Conservation (phyloP, 1,140 invertebrate genomes). For the Hyposmocoma kahamanoa region DNA sequence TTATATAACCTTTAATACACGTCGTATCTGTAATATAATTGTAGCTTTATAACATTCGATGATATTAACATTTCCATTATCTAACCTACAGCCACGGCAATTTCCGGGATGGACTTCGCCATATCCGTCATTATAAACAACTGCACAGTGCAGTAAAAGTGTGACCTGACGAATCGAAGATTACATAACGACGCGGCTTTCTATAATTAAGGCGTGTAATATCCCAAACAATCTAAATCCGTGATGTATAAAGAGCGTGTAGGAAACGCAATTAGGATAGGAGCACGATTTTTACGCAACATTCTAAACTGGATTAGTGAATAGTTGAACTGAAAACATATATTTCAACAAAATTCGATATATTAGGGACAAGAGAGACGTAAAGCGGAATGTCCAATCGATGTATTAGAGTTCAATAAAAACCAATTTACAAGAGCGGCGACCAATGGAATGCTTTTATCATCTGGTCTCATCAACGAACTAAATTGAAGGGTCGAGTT, state of each 20-base stretch:
- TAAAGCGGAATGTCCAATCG: slow-evolving; percentile 10
- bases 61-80: background rate
- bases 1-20: too few relatives aligned
- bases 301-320: background rate
- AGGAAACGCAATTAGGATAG: background rate
- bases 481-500: slow-evolving; percentile 21
- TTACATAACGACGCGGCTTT: slow-evolving; percentile 35
- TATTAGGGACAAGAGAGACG: slow-evolving; percentile 4
- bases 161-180: slow-evolving; percentile 21
- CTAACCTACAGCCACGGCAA: too few relatives aligned
- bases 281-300: background rate
- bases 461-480: slow-evolving; percentile 4
- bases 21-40: too few relatives aligned
- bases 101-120: slow-evolving; percentile 17
- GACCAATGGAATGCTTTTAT: slow-evolving; percentile 11
- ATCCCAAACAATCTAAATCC: slow-evolving; percentile 5
- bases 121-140: slow-evolving; percentile 33
- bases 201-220: slow-evolving; percentile 19
- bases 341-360: too few relatives aligned
- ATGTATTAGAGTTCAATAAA: slow-evolving; percentile 6
- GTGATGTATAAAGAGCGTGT: slow-evolving; percentile 7
- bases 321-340: background rate
- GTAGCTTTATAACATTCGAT: too few relatives aligned
- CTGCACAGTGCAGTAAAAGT: slow-evolving; percentile 26
- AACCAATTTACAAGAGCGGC: slow-evolving; percentile 1